These are phyloP conservation scores for Chrysemys picta DNA, from an alignment of 2,113 vertebrate genomes.

Conservation along the genomic window DNA sequence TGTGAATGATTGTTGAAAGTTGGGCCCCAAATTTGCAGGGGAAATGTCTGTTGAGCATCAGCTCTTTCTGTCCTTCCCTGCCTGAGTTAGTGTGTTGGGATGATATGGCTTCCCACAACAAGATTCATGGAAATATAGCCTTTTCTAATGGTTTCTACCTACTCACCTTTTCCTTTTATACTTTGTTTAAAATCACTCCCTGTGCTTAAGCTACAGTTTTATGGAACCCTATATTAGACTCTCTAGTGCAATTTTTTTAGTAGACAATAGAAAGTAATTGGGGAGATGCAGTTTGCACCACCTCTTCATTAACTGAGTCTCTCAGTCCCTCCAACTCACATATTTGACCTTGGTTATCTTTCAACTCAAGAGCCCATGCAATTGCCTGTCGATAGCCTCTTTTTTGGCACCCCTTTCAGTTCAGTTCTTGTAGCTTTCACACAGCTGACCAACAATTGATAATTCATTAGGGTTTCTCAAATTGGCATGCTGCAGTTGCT, in stretches of 20 bases:
- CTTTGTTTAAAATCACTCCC: neutral
- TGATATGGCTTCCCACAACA: neutral
- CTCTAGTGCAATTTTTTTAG: too few relatives aligned
- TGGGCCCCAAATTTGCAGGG: neutral
- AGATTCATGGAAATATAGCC: neutral
- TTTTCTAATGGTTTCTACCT: neutral
- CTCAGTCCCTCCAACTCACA: neutral
- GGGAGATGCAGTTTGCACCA: neutral
- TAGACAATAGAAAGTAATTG: neutral
- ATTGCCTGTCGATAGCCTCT: neutral
- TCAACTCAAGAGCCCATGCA: neutral
- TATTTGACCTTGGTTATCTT: neutral
- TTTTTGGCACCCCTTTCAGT: neutral
- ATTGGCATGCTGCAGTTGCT: conserved; percentile 39
- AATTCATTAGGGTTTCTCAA: conserved; percentile 60
- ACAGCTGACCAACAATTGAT: conserved; percentile 52
- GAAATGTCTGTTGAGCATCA: neutral
- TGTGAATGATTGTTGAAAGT: neutral
- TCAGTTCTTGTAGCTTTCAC: neutral
- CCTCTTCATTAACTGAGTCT: too few relatives aligned
- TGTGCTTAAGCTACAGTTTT: neutral
- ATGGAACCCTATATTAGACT: neutral
- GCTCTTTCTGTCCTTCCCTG: neutral
- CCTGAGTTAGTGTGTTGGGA: neutral
- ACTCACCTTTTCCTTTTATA: neutral